These are phyloP conservation scores for Lophochroa leadbeateri DNA, from an alignment of 2,113 vertebrate species.

Conservation along the genomic window DNA sequence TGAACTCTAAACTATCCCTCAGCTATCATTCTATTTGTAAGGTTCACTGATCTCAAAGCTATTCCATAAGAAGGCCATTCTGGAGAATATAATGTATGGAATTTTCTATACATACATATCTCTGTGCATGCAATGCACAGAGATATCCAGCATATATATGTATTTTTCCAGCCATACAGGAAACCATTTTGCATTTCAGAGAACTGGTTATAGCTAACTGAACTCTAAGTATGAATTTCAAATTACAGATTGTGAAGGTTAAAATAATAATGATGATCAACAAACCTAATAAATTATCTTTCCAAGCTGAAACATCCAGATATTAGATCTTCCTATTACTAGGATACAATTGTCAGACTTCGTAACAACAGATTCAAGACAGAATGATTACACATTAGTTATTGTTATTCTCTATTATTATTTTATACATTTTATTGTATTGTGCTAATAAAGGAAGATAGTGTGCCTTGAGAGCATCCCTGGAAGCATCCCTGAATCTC, in stretches of 20 bases:
- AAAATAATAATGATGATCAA: background rate
- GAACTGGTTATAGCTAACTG: background rate
- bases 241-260: background rate
- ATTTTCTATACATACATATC: background rate
- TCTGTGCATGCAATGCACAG: background rate
- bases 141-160: background rate
- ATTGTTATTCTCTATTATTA: slow-evolving; percentile 20
- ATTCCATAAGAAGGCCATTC: background rate
- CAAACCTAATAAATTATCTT: background rate
- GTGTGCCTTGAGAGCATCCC: slow-evolving; percentile 33
- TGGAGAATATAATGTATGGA: background rate
- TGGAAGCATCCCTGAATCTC: slow-evolving; percentile 11
- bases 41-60: slow-evolving; percentile 34
- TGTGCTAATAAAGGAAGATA: slow-evolving; percentile 29
- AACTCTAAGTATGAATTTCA: background rate
- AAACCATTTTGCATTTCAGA: background rate
- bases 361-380: background rate
- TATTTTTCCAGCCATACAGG: background rate
- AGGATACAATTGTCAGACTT: background rate
- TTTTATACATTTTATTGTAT: slow-evolving; percentile 26
- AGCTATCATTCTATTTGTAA: slow-evolving; percentile 20
- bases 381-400: slow-evolving; percentile 35
- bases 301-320: background rate
- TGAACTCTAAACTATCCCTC: slow-evolving; percentile 21
- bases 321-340: background rate